Conservation (phyloP, 2,888 invertebrate genomes). For the Rapana venosa region DNA sequence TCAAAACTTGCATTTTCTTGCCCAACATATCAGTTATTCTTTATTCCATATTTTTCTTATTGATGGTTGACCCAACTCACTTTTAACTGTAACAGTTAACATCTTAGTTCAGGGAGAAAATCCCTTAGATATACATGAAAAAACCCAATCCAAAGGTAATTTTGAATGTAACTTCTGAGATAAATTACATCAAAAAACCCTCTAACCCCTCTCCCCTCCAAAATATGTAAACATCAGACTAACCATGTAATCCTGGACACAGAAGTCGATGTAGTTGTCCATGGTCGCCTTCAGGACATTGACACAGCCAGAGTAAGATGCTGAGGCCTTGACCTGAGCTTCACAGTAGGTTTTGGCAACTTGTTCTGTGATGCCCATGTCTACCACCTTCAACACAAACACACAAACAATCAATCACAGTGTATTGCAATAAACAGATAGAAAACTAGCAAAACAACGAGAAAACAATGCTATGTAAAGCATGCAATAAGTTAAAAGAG, state of each 20-base stretch:
- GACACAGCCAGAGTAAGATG: conserved; percentile 33
- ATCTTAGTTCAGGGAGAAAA: no score
- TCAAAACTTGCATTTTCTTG: no score
- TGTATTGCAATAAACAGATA: not conserved
- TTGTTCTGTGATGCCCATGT: conserved; percentile 49
- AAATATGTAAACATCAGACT: not conserved
- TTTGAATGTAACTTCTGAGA: no score
- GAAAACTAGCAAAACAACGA: not conserved
- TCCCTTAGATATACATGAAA: no score
- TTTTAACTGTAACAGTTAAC: no score
- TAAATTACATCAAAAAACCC: no score
- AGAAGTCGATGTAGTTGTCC: conserved; percentile 39
- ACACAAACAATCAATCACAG: not conserved
- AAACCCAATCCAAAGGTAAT: no score
- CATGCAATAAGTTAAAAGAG: not conserved
- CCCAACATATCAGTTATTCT: no score
- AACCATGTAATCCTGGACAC: conserved; percentile 48
- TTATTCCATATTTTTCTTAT: no score
- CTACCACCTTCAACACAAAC: conserved; percentile 42
- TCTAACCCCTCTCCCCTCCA: no score
- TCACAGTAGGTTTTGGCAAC: conserved; percentile 50
- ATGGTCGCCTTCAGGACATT: conserved; percentile 33
- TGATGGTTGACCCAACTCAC: no score
- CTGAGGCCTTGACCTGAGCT: conserved; percentile 21
- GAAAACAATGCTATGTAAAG: not conserved